Percentiles rank a stretch among this genome's conserved stretches.
Conservation (phyloP, 2,888 invertebrate genomes). For the Molorchus minor region DNA sequence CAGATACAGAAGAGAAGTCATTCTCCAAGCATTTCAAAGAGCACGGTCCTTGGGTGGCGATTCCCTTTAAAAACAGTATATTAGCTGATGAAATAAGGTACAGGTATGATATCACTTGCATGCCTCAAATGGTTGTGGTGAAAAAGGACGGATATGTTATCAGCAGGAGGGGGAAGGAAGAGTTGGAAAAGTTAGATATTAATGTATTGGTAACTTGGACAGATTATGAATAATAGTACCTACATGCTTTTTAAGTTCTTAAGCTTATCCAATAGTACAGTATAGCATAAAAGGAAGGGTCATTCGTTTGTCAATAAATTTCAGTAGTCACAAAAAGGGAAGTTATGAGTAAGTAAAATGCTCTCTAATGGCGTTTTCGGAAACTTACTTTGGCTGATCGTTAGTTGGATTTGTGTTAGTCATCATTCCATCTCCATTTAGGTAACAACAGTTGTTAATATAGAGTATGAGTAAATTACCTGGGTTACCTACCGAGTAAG, state of each 20-base stretch:
- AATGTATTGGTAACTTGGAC: conserved; percentile 48
- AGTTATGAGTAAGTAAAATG: not conserved
- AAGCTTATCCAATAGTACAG: no score
- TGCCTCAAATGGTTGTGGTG: conserved; percentile 43
- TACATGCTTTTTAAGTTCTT: no score
- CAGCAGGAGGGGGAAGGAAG: conserved; percentile 41
- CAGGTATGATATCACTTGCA: conserved; percentile 42
- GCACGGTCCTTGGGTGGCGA: conserved; percentile 46
- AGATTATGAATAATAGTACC: conserved; percentile 33
- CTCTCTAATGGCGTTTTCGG: not conserved
- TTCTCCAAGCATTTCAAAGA: conserved; percentile 36
- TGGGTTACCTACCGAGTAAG: no score
- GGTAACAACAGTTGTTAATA: no score
- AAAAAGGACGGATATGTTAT: conserved; percentile 45
- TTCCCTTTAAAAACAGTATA: conserved; percentile 38
- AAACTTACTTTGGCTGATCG: not conserved
- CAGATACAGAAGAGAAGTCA: conserved; percentile 40
- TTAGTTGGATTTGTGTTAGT: not conserved
- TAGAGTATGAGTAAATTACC: no score
- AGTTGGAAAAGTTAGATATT: conserved; percentile 39
- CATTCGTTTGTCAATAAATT: not conserved
- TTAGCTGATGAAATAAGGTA: conserved; percentile 39
- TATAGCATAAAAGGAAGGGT: not conserved
- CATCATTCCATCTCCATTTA: no score
- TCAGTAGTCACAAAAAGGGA: not conserved